Base-by-base conservation (phyloP, 2,888 invertebrate species). In the Dasypolia templi region DNA sequence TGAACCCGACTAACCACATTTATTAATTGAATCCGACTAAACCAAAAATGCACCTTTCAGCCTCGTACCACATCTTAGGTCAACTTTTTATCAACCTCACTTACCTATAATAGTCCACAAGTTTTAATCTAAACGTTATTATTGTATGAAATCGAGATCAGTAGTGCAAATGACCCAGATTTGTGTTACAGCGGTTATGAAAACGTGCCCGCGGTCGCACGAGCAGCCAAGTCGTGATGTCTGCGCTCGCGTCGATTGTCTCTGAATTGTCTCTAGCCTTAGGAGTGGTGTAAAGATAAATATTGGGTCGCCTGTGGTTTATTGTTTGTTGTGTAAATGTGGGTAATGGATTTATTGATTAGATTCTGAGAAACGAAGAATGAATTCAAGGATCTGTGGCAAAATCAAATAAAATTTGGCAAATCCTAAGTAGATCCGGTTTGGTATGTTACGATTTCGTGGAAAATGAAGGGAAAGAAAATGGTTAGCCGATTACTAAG, bases 151-250 rank as follows among this genome's bases (percentile, higher is more conserved):
- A 89, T 86, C 82, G 76, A 88, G 89, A 89, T 86, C 86, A 84
- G 81, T 85, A 74, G 87, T 72, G 80, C 84, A 85, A 86, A 84
- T 86, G 90, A 81, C 89, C 90, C 63, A 89, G 88, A 84, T 85
- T 89, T 49, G 5, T 5, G 5, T 74, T 29, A 74, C 75, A 77
- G 85, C 75, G 75, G 86, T 86, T 90, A 87, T 86, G 86, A 87
- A 87, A 87, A 87, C 88, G 84, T 86, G 88, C 82, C 75, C 75
- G 68, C 73, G 61, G 77, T 72, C 79, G 80, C 81, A 86, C 88
- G 87, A 83, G 85, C 87, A 62, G 73, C 65, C 64, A 2, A 64
- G 56, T 88, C 88, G 88, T 87, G 86, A 86, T 72, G 77, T 82
- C 76, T 80, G 86, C 76, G 69, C 81, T 62, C 51, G 73, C 64